Base-by-base conservation (phyloP, 1,140 invertebrate species). In the Metopolophium dirhodum region DNA sequence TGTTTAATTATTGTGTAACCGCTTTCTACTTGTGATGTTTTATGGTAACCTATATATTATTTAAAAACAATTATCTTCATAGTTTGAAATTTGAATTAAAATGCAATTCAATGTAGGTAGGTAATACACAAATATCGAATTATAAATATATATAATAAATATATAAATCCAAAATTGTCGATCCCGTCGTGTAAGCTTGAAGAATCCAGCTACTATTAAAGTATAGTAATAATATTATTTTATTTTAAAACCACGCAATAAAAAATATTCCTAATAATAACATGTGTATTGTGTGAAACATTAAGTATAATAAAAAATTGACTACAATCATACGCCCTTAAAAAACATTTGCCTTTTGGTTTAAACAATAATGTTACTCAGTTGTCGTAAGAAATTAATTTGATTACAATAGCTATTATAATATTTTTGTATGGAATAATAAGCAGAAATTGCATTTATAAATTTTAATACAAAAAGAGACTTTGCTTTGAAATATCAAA, bases 401-500 rank as follows among this genome's bases (percentile, higher is more conserved):
- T 83, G 35, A 85, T 41, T 85, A 47, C 86, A 49, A 88, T 49
- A 88, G 86, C 86, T n/a, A n/a, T 88, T 47, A 41, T 85, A 51
- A 88, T 49, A 88, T 49, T 88, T 88, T 35, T n/a, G 47, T 47
- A 47, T 45, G 45, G 37, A 86, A 86, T 47, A 47, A 86, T 14
- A n/a, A 88, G 37, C 4, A 7, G 1, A 88, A 88, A 88, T 41
- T 49, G 20, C 45, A 88, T 49, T 88, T 88, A 49, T n/a, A 88
- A 1, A 51, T 85, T 41, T 85, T 3, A 85, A 41, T 85, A 45
- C 23, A 45, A 85, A 51, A 88, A n/a, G 30, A 35, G 47, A 49
- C 30, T 88, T 51, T 88, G 14, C 30, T n/a, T 49, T 49, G 30
- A 51, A 88, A 51, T 51, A 49, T 51, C 26, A 49, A 88, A 49